Conservation (phyloP, 2,888 invertebrate species). For the Lasioglossum pauxillum region DNA sequence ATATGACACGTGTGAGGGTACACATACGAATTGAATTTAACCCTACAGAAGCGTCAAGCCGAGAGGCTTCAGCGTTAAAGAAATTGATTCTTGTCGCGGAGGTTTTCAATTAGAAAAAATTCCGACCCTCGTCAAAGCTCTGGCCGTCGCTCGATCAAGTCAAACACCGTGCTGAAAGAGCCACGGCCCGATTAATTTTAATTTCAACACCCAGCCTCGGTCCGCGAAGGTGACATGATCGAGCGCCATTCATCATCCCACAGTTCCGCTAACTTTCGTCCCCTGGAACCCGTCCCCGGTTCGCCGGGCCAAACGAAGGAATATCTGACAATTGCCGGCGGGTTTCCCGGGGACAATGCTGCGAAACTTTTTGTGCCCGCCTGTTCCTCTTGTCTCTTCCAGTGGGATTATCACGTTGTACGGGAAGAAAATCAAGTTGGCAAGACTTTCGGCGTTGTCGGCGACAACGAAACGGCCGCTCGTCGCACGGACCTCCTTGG, state of each 20-base stretch:
- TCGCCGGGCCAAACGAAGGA: background rate
- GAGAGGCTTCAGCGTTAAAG: background rate
- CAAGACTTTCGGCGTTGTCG: constrained; percentile 32
- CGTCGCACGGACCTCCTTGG: background rate
- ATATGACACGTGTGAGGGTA: background rate
- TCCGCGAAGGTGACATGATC: constrained; percentile 32
- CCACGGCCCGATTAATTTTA: constrained; percentile 42
- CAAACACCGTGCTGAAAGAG: background rate
- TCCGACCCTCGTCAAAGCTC: background rate
- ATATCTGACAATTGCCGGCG: constrained; percentile 24
- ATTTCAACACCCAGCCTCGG: constrained; percentile 27
- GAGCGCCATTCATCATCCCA: constrained; percentile 54
- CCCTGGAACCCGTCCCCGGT: constrained; percentile 14
- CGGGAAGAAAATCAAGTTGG: constrained; percentile 45
- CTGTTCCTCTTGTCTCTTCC: constrained; percentile 7
- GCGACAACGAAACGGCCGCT: background rate
- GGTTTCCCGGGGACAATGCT: constrained; percentile 49
- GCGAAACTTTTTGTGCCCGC: constrained; percentile 21
- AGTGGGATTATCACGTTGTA: constrained; percentile 27
- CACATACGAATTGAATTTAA: background rate
- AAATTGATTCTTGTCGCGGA: background rate
- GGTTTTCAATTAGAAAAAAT: constrained; percentile 1
- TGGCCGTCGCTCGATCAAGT: background rate
- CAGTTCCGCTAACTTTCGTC: constrained; percentile 50
- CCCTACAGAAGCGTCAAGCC: background rate